Evolutionary conservation across 2,797 vertebrate genomes (phyloP).

Genomic region (Chaetophractus vellerosus): DNA sequence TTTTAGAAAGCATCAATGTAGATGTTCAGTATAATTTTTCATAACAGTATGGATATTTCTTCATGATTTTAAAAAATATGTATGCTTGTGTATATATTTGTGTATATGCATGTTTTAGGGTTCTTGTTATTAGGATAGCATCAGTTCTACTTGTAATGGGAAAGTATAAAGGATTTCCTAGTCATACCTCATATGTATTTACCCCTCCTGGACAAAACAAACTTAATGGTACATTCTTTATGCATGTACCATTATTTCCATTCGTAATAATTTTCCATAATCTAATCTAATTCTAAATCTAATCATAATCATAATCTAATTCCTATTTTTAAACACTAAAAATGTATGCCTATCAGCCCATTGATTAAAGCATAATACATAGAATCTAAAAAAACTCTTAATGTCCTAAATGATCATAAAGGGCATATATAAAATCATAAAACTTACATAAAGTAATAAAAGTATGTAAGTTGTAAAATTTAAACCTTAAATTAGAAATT

Average conservation of each 20-base stretch:
- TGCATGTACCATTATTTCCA: not conserved
- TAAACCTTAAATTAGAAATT: not conserved
- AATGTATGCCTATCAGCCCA: not conserved
- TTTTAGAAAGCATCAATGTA: not conserved
- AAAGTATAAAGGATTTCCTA: not conserved
- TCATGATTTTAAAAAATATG: not conserved
- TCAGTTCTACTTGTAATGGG: not conserved
- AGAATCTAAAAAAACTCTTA: not conserved
- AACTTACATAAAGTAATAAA: not conserved
- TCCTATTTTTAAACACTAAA: not conserved
- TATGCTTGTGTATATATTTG: not conserved
- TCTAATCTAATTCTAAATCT: no score
- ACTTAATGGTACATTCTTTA: not conserved
- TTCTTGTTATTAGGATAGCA: not conserved
- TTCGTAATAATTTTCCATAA: not conserved
- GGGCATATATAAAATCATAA: not conserved
- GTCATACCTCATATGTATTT: not conserved
- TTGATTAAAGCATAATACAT: not conserved
- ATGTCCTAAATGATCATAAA: not conserved
- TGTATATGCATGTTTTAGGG: not conserved
- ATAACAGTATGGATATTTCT: not conserved
- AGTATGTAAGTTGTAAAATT: not conserved
- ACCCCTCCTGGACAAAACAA: not conserved
- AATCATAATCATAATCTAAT: not conserved
- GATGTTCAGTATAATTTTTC: not conserved